Evolutionary conservation across 2,797 vertebrate species (phyloP), one percentile per base, ranked within the genome.

Genomic region (Notolabrus celidotus): DNA sequence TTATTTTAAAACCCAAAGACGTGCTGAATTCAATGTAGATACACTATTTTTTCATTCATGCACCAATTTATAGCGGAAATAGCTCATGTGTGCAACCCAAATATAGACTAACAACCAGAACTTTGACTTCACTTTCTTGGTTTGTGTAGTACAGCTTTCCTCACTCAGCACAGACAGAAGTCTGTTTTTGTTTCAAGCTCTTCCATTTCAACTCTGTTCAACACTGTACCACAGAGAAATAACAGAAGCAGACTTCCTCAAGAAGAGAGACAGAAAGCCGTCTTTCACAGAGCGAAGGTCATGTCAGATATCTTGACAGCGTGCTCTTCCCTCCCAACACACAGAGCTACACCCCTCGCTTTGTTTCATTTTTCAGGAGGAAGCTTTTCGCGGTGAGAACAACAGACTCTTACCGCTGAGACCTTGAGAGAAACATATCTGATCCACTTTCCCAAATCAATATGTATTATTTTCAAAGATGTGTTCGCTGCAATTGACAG

Each of bases 381-480:
- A 82, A 58, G 72, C 29, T 34, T 76, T 36, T 77, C 2, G 11
- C 57, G 56, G 23, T 29, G n/a, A 45, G 29, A 9, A 63, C 62
- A 72, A 56, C 43, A 47, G 51, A 17, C 55, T 20, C 61, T 66
- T 51, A 60, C 65, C 12, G 10, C 61, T 20, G 59, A 84, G 61
- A 80, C 69, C 82, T 82, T 51, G 56, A 74, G 49, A 61, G 59
- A 80, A 85, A 72, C 86, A 62, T 71, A 74, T 45, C 29, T 31
- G 57, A 73, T 74, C 51, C 38, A 73, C 79, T 81, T 77, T 64
- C 2, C 46, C 31, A 23, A 78, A 88, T 88, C 84, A 74, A 88
- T 90, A 78, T 57, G 41, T 58, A 59, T 79, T 63, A 74, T 82
- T 87, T 74, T 80, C 57, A 63, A 69, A 87, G 77, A 73, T 51